Evolutionary conservation across 2,888 invertebrate genomes (phyloP), one percentile per base, ranked within the genome.

Genomic region (Cactoblastis cactorum): DNA sequence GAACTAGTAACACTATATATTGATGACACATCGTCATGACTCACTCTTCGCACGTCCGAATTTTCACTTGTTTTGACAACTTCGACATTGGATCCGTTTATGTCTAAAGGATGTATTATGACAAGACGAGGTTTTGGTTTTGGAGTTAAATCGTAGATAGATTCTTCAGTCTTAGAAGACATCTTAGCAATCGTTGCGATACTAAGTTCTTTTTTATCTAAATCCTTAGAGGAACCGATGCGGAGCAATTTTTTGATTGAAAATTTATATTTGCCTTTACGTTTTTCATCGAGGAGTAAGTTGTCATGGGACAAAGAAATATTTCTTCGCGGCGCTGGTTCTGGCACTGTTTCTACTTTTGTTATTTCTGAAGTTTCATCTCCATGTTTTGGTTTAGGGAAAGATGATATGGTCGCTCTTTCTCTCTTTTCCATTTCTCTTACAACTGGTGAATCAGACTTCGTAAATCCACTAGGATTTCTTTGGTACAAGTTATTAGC

Each of bases 31-130:
- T 92, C 92, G 57, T 90, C 90, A 53, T 87, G 85, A 73, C 86
- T 88, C 61, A 87, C 58, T 54, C 86, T 70, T 28, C 86, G 75
- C 45, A 80, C 59, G 56, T 83, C 86, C 6, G 80, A 63, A 49
- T 83, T 80, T 71, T 90, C 90, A 62, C 79, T 89, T 1, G 87
- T 82, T 72, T 92, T 92, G 55, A 96, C 92, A 33, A 96, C 95
- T 72, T 96, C 95, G 1, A 96, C 95, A 54, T 91, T 94, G 8
- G 94, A 93, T 24, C 95, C 95, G 75, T 96, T 96, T 53, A 96
- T 91, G 69, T 97, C 96, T 63, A 95, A 89, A 11, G 97, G 97
- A 90, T 97, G 97, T 56, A 97, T 96, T 61, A 97, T 97, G 54
- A 96, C 95, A 18, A 96, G 88, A 12, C 95, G 91, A 1, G 95